Conservation (phyloP, 2,797 vertebrate genomes). For the Halcyon leucocephala region DNA sequence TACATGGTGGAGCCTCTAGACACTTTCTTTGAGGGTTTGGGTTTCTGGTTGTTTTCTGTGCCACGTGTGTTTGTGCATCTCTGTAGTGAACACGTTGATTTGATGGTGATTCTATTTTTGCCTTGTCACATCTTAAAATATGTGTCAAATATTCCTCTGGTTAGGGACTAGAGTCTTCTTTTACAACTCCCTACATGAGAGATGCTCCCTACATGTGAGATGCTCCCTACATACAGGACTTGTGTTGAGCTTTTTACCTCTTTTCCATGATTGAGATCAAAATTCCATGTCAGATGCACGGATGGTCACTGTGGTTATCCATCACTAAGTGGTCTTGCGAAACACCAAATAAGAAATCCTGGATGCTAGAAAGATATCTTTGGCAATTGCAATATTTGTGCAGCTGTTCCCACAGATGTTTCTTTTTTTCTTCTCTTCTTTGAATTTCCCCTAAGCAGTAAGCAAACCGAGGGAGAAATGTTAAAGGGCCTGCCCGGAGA, state of each 20-base stretch:
- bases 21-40: not conserved
- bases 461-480: not conserved
- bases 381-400: conserved; percentile 50
- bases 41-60: not conserved
- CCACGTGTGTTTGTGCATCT: not conserved
- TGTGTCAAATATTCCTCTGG: not conserved
- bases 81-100: not conserved
- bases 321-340: conserved; percentile 13
- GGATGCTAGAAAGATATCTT: conserved; percentile 7
- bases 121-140: not conserved
- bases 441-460: not conserved
- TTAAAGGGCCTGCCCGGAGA: not conserved
- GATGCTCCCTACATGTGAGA: not conserved
- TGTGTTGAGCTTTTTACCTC: not conserved
- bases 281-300: not conserved
- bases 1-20: not conserved
- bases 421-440: not conserved
- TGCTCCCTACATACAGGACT: not conserved
- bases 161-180: not conserved
- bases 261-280: not conserved
- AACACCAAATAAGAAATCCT: not conserved
- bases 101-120: not conserved
- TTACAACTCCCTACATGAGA: not conserved
- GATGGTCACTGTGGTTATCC: not conserved
- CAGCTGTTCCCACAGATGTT: conserved; percentile 58